phyloP scores from a whole-genome alignment of 37 sponge, comb jelly and placozoan species.

The Ianthella basta region DNA sequence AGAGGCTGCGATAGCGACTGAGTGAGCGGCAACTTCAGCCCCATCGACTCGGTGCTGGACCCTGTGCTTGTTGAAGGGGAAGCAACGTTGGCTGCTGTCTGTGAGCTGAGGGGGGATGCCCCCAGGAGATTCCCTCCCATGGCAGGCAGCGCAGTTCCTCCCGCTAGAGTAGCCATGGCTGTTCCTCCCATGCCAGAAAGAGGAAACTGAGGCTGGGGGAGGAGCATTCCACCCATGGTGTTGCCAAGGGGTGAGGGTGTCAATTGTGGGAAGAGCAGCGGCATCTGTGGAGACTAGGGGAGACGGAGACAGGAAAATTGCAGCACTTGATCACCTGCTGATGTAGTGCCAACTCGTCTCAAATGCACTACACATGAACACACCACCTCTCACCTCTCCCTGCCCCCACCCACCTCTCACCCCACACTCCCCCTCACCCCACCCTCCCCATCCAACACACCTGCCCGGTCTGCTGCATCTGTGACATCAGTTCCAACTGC shows the following conservation, averaged over 20 bases:
- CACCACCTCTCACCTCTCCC: neutral
- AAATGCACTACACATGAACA: slow-evolving; percentile 9
- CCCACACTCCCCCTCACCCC: neutral
- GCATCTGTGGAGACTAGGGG: neutral
- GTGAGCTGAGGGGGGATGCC: neutral
- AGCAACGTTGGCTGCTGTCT: neutral
- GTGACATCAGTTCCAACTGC: neutral
- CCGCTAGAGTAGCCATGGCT: neutral
- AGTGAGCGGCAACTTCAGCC: slow-evolving; percentile 51
- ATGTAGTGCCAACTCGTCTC: neutral
- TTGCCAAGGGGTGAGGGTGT: too few species aligned
- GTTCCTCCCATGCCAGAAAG: neutral
- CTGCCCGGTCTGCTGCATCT: neutral
- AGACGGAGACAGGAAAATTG: neutral
- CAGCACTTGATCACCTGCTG: neutral
- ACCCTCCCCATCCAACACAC: neutral
- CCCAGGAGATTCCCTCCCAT: neutral
- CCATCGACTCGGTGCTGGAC: slow-evolving; percentile 32
- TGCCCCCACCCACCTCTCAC: slow-evolving; percentile 11
- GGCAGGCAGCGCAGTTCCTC: too few species aligned
- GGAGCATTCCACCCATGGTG: too few species aligned
- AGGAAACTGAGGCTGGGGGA: neutral
- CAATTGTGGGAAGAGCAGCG: neutral
- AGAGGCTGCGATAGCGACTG: slow-evolving; percentile 57
- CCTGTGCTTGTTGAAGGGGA: neutral